Conservation (phyloP, 2,113 vertebrate genomes). For the Hucho hucho region DNA sequence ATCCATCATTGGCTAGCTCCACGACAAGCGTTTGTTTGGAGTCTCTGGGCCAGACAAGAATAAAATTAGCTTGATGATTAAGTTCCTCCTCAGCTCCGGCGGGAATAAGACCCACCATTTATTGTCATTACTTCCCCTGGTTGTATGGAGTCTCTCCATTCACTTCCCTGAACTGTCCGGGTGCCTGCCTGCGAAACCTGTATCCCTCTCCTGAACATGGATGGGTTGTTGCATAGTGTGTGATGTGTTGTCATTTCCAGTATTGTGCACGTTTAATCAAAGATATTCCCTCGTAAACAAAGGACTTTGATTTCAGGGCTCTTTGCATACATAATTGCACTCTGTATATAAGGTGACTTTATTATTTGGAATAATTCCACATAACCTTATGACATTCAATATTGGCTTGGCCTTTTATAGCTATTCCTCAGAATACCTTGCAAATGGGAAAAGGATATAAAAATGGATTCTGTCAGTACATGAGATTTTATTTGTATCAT, state of each 20-base stretch:
- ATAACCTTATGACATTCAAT: slow-evolving; percentile 45
- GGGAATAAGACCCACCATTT: slow-evolving; percentile 79
- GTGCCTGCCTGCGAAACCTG: background rate
- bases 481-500: slow-evolving; percentile 65
- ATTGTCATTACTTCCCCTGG: slow-evolving; percentile 78
- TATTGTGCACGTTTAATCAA: slow-evolving; percentile 59
- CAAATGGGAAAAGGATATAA: slow-evolving; percentile 70
- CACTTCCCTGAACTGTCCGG: background rate
- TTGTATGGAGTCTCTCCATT: slow-evolving; percentile 39
- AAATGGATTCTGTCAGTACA: slow-evolving; percentile 67
- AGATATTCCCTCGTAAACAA: slow-evolving; percentile 64
- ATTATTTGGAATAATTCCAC: slow-evolving; percentile 66
- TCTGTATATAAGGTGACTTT: slow-evolving; percentile 62
- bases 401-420: slow-evolving; percentile 68
- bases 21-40: slow-evolving; percentile 76
- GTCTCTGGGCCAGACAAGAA: slow-evolving; percentile 80
- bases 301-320: slow-evolving; percentile 50
- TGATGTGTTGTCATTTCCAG: slow-evolving; percentile 39
- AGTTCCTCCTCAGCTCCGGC: slow-evolving; percentile 74
- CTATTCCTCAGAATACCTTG: slow-evolving; percentile 66
- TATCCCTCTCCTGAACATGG: slow-evolving; percentile 2
- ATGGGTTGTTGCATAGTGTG: background rate
- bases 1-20: slow-evolving; percentile 70
- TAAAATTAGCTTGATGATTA: slow-evolving; percentile 84
- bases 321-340: slow-evolving; percentile 43